These are phyloP conservation scores for Vandiemenella viatica DNA, from an alignment of 2,888 invertebrate genomes.

Conservation along the genomic window DNA sequence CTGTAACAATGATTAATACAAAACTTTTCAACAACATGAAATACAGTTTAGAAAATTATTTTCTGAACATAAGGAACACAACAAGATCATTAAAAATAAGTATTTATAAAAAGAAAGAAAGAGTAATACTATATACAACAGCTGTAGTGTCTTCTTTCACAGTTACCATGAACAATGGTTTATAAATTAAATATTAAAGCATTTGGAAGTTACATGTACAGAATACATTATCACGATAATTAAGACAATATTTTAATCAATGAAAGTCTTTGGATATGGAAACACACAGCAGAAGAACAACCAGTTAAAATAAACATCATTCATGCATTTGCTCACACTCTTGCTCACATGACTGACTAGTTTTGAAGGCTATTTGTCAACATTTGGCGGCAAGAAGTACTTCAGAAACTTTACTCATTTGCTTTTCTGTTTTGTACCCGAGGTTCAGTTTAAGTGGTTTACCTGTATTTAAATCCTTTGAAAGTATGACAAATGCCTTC, in stretches of 20 bases:
- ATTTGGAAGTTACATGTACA: constrained; percentile 3
- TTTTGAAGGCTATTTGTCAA: neutral
- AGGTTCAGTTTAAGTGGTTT: too few species aligned
- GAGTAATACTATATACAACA: constrained; percentile 2
- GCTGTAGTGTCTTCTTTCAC: neutral
- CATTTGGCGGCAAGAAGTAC: constrained; percentile 2
- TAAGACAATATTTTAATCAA: neutral
- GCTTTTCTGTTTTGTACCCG: too few species aligned
- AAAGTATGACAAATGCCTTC: too few species aligned
- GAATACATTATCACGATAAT: neutral
- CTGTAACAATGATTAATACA: neutral
- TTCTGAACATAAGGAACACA: neutral
- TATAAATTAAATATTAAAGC: constrained; percentile 10
- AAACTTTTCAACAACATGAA: neutral
- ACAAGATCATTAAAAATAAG: neutral
- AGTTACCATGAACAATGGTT: constrained; percentile 1
- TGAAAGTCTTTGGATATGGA: neutral
- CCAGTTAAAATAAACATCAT: neutral
- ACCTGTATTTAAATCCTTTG: too few species aligned
- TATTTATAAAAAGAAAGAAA: neutral
- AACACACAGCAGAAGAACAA: neutral
- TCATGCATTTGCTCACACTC: neutral
- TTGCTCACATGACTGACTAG: constrained; percentile 2
- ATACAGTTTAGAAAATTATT: neutral
- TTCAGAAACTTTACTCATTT: too few species aligned